A percentile compares a stretch with the other conserved stretches of the same genome.
These are phyloP conservation scores for Drosophila busckii DNA, from an alignment of 1,140 invertebrate species.

Conservation along the genomic window DNA sequence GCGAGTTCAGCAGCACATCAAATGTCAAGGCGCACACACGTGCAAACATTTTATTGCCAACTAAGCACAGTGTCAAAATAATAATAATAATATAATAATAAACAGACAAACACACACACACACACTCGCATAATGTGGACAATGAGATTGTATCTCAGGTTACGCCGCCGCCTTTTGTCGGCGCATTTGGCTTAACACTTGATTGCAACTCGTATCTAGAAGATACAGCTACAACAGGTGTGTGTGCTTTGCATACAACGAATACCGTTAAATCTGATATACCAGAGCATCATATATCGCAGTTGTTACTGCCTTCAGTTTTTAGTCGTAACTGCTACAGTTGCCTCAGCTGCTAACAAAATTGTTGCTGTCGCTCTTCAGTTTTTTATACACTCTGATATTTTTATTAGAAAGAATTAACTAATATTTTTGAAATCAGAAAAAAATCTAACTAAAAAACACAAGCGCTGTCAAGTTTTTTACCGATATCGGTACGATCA, in stretches of 20 bases:
- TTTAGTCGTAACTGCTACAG: conserved; percentile 40
- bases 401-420: too few relatives aligned
- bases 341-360: conserved; percentile 2
- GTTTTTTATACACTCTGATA: too few relatives aligned
- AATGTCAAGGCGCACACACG: too few relatives aligned
- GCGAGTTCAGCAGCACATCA: too few relatives aligned
- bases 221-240: conserved; percentile 45
- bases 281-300: conserved; percentile 24
- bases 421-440: too few relatives aligned
- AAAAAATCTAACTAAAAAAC: too few relatives aligned
- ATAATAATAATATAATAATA: too few relatives aligned
- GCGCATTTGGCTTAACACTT: conserved; percentile 62
- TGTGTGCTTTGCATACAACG: conserved; percentile 52
- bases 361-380: too few relatives aligned
- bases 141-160: conserved; percentile 50
- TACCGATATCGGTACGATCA: too few relatives aligned
- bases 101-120: background rate
- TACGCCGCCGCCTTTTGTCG: conserved; percentile 56
- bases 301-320: background rate
- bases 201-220: conserved; percentile 61
- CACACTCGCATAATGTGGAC: background rate
- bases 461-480: too few relatives aligned
- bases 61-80: too few relatives aligned
- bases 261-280: conserved; percentile 52
- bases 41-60: too few relatives aligned